Conservation (phyloP, 2,113 vertebrate species). For the Xiphophorus hellerii region DNA sequence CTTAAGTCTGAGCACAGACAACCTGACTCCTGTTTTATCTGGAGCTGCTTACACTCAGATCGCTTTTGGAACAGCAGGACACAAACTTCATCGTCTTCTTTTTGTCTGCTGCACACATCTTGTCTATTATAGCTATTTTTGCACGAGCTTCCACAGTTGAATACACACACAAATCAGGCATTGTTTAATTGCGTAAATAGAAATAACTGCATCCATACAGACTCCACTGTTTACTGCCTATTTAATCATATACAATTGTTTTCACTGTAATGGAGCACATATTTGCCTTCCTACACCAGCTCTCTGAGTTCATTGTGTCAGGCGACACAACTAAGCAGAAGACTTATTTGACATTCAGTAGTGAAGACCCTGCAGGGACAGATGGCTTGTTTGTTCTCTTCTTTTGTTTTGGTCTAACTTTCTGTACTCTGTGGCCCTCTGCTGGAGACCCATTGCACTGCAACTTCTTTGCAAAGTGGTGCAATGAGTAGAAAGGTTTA, state of each 20-base stretch:
- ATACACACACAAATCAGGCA: slow-evolving; percentile 3
- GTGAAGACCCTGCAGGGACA: neutral
- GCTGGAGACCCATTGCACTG: slow-evolving; percentile 43
- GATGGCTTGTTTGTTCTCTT: neutral
- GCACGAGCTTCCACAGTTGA: slow-evolving; percentile 5
- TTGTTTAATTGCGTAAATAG: neutral
- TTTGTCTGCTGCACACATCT: slow-evolving; percentile 24
- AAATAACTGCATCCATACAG: neutral
- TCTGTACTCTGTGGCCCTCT: slow-evolving; percentile 31
- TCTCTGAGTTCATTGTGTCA: neutral
- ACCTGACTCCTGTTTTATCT: slow-evolving; percentile 24
- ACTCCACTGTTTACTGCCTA: neutral
- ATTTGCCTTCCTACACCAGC: neutral
- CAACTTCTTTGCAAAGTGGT: neutral
- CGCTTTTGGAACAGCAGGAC: neutral
- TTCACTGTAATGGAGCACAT: neutral
- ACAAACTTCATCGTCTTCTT: neutral
- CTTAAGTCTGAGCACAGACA: slow-evolving; percentile 9
- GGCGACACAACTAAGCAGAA: neutral
- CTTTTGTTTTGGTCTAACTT: neutral
- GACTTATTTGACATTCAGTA: slow-evolving; percentile 10
- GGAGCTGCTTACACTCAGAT: neutral
- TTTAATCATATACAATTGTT: neutral
- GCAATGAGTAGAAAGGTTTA: neutral
- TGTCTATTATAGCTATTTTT: slow-evolving; percentile 38